Percentiles rank a stretch among this genome's conserved stretches.
Conservation (phyloP, 53 echinoderm and acorn worm species). For the Antedon mediterranea region DNA sequence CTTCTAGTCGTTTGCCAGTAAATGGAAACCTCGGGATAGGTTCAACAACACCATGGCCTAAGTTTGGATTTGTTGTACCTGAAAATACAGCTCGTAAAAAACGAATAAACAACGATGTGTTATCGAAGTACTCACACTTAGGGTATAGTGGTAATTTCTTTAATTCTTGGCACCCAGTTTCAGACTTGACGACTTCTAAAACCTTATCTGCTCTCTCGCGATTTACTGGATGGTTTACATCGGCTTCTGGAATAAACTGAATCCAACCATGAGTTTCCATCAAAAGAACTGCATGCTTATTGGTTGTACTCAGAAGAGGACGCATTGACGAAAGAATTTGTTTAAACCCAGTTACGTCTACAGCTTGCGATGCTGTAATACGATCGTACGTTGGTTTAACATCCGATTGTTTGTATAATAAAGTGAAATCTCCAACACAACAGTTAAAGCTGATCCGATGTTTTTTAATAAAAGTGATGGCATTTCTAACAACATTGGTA, state of each 20-base stretch:
- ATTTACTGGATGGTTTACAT: not conserved
- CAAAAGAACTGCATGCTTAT: constrained; percentile 6
- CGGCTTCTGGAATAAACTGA: not conserved
- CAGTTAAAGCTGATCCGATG: not conserved
- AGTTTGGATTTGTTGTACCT: no score
- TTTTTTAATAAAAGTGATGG: not conserved
- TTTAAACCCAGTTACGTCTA: not conserved
- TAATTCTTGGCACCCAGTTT: not conserved
- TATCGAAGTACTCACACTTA: constrained; percentile 28
- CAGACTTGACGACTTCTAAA: not conserved
- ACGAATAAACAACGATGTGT: constrained; percentile 41
- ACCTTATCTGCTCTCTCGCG: not conserved
- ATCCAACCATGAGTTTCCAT: not conserved
- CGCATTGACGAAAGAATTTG: not conserved
- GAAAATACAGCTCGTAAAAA: constrained; percentile 29
- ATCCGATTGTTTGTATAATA: constrained; percentile 4
- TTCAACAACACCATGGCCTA: no score
- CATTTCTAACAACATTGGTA: constrained; percentile 12
- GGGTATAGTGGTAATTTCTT: not conserved
- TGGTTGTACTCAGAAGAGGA: constrained; percentile 5
- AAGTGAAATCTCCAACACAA: constrained; percentile 8
- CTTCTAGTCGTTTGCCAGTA: not conserved
- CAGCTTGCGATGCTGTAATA: constrained; percentile 4
- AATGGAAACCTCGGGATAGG: no score
- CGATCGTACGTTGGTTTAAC: constrained; percentile 8